phyloP scores from a whole-genome alignment of 2,888 invertebrate species.

The Archips crataeganus region DNA sequence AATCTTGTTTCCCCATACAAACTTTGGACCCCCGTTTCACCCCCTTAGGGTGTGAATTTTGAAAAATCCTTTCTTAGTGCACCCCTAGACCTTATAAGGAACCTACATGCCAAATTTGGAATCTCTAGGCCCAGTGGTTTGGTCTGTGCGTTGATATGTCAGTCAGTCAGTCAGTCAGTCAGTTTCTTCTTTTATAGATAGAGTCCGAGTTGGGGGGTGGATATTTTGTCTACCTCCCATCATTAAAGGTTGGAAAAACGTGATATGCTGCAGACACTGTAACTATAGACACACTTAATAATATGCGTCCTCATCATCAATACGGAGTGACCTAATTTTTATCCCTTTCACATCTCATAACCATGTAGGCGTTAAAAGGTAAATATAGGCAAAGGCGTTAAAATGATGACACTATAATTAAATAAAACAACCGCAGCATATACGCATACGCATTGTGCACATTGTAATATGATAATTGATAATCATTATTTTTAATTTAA shows the following conservation, averaged over 20 bases:
- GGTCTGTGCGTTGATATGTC: too few species aligned
- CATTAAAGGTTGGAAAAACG: not conserved
- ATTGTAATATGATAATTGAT: conserved; percentile 15
- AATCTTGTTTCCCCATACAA: too few species aligned
- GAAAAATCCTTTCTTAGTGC: too few species aligned
- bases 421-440: conserved; percentile 1
- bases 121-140: too few species aligned
- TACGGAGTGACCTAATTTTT: not conserved
- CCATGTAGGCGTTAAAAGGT: not conserved
- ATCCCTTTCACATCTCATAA: not conserved
- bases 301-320: not conserved
- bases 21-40: too few species aligned
- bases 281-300: not conserved
- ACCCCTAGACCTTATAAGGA: too few species aligned
- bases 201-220: not conserved
- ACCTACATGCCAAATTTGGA: too few species aligned
- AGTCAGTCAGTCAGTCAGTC: too few species aligned
- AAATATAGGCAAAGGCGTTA: not conserved
- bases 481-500: conserved; percentile 3
- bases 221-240: not conserved
- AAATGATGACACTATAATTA: conserved; percentile 1
- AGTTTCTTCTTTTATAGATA: too few species aligned
- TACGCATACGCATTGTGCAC: not conserved
- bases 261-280: not conserved
- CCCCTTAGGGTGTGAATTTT: too few species aligned